Evolutionary conservation across 2,888 invertebrate genomes (phyloP).

Genomic region (Drosophila barbarae): DNA sequence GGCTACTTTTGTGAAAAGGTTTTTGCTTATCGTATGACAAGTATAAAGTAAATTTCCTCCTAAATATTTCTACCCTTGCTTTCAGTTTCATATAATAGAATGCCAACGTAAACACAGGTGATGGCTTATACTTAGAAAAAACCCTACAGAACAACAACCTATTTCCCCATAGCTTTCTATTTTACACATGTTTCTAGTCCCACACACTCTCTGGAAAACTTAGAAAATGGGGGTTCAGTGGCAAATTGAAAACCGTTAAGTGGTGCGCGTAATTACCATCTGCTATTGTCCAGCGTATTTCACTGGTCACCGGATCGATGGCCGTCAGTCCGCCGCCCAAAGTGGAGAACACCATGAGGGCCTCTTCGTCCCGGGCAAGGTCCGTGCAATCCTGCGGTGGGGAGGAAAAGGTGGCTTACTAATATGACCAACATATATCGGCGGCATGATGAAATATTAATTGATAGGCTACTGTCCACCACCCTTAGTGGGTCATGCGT

Average conservation of each 20-base stretch:
- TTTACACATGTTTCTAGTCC: conserved; percentile 50
- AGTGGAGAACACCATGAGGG: conserved; percentile 92
- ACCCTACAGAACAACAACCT: not conserved
- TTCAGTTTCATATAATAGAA: not conserved
- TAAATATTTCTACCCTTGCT: not conserved
- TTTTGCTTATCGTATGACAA: not conserved
- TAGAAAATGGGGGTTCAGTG: conserved; percentile 45
- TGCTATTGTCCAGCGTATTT: conserved; percentile 93
- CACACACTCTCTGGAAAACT: conserved; percentile 24
- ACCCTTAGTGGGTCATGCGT: conserved; percentile 37
- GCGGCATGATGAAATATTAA: conserved; percentile 34
- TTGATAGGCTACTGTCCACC: conserved; percentile 17
- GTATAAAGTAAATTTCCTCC: too few species aligned
- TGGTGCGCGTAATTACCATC: conserved; percentile 84
- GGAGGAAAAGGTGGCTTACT: conserved; percentile 6
- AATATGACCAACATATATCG: conserved; percentile 21
- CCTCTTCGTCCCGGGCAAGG: conserved; percentile 85
- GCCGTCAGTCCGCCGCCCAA: conserved; percentile 95
- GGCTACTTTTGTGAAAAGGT: not conserved
- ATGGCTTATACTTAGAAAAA: not conserved
- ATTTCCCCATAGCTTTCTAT: not conserved
- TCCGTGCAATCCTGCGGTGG: conserved; percentile 81
- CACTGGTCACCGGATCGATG: conserved; percentile 91
- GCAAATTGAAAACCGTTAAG: conserved; percentile 5
- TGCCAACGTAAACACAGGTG: not conserved